phyloP scores from a whole-genome alignment of 1,140 invertebrate species.

The Brachionus plicatilis region DNA sequence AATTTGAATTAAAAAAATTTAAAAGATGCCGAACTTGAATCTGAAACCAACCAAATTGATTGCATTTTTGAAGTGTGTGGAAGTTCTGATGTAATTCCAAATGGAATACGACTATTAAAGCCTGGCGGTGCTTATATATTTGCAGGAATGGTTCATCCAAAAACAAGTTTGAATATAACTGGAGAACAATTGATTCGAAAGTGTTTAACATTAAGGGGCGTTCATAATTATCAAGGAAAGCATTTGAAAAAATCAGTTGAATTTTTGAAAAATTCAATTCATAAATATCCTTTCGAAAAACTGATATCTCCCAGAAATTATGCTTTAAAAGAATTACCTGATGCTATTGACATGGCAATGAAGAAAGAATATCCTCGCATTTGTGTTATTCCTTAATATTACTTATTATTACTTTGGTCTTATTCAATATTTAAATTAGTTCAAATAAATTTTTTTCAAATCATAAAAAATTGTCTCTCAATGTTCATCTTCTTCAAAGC shows the following conservation, averaged over 20 bases:
- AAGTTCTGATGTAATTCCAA: neutral
- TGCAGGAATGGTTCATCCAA: conserved; percentile 40
- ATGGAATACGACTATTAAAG: conserved; percentile 35
- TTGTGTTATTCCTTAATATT: neutral
- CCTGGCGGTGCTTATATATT: conserved; percentile 40
- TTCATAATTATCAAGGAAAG: conserved; percentile 40
- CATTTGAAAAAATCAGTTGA: conserved; percentile 40
- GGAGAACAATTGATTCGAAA: conserved; percentile 41
- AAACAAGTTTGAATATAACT: conserved; percentile 12
- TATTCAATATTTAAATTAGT: too few species aligned
- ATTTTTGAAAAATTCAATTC: conserved; percentile 19
- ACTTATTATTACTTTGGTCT: neutral
- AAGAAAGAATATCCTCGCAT: conserved; percentile 20
- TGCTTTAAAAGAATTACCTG: neutral
- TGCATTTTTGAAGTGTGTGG: conserved; percentile 40
- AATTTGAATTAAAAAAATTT: neutral
- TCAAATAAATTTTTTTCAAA: too few species aligned
- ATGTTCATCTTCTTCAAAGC: too few species aligned
- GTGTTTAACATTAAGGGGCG: conserved; percentile 32
- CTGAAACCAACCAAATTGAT: conserved; percentile 34
- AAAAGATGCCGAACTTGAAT: neutral
- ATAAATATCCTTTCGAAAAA: conserved; percentile 26
- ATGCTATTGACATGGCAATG: conserved; percentile 6
- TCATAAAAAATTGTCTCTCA: too few species aligned
- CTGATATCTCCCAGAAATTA: neutral